Percentiles rank a stretch among this genome's conserved stretches.
Conservation (phyloP, 1,140 invertebrate species). For the Drosophila albomicans region DNA sequence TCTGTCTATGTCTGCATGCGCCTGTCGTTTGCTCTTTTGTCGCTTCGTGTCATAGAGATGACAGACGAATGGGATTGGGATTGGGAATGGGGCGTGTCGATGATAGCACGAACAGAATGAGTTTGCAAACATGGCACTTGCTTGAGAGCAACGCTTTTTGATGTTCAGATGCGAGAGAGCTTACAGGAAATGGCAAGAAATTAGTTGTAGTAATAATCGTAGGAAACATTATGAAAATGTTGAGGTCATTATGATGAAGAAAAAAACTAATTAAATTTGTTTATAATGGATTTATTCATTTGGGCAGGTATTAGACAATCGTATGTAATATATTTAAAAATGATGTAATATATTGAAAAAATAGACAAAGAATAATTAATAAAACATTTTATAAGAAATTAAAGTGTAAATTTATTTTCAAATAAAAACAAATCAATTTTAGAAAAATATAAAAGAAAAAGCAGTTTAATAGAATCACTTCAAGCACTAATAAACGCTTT, state of each 20-base stretch:
- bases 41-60: conserved; percentile 30
- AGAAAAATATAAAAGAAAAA: no score
- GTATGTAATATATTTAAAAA: no score
- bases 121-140: background rate
- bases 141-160: background rate
- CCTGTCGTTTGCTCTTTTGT: conserved; percentile 29
- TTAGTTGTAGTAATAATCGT: background rate
- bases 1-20: conserved; percentile 42
- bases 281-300: no score
- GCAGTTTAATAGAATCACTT: no score
- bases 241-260: background rate
- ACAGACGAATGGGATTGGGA: background rate
- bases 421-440: no score
- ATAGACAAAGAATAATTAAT: no score
- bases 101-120: conserved; percentile 9
- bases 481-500: no score
- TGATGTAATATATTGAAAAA: no score
- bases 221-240: background rate
- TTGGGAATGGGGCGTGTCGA: conserved; percentile 5
- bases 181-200: background rate
- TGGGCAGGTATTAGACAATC: no score
- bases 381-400: no score
- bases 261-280: background rate
- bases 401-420: no score
- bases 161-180: background rate